Conservation (phyloP, 1,140 invertebrate genomes). For the Calycopis cecrops region DNA sequence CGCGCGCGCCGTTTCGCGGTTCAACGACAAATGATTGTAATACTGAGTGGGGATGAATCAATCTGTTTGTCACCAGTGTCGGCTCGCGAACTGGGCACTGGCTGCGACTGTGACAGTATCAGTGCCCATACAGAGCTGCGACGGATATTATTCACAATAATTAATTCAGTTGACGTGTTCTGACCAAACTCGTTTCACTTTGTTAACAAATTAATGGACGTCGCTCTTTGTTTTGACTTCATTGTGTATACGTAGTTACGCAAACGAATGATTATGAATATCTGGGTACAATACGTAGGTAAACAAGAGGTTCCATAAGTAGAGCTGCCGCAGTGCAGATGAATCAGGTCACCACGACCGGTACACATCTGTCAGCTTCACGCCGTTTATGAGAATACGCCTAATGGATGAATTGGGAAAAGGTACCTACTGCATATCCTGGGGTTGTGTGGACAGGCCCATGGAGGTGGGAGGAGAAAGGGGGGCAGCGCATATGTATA, state of each 20-base stretch:
- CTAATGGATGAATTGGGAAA: no score
- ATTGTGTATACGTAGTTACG: conserved; percentile 11
- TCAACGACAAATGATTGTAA: conserved; percentile 48
- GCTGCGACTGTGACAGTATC: conserved; percentile 10
- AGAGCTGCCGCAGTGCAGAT: no score
- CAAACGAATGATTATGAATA: not conserved
- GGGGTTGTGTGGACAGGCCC: no score
- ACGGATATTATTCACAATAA: conserved; percentile 33
- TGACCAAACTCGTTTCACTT: conserved; percentile 33
- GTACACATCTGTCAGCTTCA: no score
- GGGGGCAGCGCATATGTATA: no score
- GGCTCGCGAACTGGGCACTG: not conserved
- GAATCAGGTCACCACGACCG: no score
- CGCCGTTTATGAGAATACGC: no score
- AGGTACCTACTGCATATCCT: no score
- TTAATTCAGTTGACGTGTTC: conserved; percentile 57
- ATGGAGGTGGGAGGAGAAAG: no score
- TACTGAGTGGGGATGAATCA: conserved; percentile 40
- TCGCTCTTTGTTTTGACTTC: conserved; percentile 14
- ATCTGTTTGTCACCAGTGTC: conserved; percentile 20
- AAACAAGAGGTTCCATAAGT: no score
- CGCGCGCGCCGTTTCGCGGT: conserved; percentile 57
- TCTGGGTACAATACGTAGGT: no score
- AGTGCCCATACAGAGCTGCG: conserved; percentile 19
- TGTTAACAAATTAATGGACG: conserved; percentile 28